Percentiles rank a stretch among this genome's conserved stretches.
phyloP scores from a whole-genome alignment of 2,797 vertebrate genomes.

The Knipowitschia caucasica region DNA sequence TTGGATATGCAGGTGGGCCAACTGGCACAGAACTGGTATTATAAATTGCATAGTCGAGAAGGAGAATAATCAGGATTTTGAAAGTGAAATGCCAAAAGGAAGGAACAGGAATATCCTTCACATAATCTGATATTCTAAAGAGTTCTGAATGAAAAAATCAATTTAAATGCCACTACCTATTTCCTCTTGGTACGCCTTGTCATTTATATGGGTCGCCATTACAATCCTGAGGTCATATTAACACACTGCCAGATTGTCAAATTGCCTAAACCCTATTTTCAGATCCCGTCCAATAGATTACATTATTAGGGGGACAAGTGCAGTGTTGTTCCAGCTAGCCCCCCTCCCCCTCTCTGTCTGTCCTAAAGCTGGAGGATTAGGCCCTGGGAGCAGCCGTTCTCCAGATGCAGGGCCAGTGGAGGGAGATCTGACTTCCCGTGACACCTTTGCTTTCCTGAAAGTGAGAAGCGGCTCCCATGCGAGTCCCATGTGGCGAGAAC shows the following conservation, averaged over 20 bases:
- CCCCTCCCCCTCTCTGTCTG: constrained; percentile 47
- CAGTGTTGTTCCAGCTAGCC: constrained; percentile 38
- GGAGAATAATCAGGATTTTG: not conserved
- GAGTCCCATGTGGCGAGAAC: constrained; percentile 29
- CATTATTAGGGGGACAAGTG: constrained; percentile 33
- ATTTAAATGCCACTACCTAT: not conserved
- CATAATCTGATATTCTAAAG: not conserved
- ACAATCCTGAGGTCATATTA: not conserved
- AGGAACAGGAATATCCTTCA: not conserved
- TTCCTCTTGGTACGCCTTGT: constrained; percentile 1
- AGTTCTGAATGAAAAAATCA: not conserved
- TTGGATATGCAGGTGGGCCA: not conserved
- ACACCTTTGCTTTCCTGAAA: constrained; percentile 61
- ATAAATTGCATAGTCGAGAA: not conserved
- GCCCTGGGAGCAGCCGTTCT: constrained; percentile 53
- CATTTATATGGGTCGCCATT: not conserved
- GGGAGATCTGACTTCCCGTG: constrained; percentile 58
- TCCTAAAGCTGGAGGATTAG: constrained; percentile 59
- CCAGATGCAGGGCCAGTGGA: constrained; percentile 64
- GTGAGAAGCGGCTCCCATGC: constrained; percentile 45
- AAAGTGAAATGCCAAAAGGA: not conserved
- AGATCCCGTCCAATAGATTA: constrained; percentile 17
- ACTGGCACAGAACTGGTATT: not conserved
- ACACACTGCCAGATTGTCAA: constrained; percentile 4
- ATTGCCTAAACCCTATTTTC: constrained; percentile 57